Evolutionary conservation across 1,140 invertebrate species (phyloP), one percentile per base, ranked within the genome.

Genomic region (Papilio dardanus): DNA sequence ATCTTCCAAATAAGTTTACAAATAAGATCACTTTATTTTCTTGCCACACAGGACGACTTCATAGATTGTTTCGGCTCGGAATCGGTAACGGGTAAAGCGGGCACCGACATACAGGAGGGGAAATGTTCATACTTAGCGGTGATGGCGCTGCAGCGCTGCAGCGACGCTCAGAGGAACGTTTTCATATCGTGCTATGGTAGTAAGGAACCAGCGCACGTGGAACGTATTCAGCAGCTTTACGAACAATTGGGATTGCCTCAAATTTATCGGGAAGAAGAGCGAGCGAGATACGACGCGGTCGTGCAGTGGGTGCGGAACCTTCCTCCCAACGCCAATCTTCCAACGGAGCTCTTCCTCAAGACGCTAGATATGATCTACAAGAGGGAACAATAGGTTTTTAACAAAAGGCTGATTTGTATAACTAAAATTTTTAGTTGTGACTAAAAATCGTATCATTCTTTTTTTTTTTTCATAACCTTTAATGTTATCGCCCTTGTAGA

Each of bases 41-140:
- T n/a, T n/a, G n/a, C n/a, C n/a, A 79, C 76, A 12, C 78, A 93
- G 95, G 97, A 99, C 91, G 98, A 99, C 87, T 98, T 95, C 87
- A 93, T 99, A 40, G 98, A 99, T 89, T 97, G 96, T 85, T 99
- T 96, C 90, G 97, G 97, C 0, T 95, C 98, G 85, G 93, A 96
- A 31, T 91, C 94, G 14, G 88, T 96, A 1, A 97, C 96, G 6
- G 98, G 97, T 14, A 99, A 99, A 93, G 89, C 95, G n/a, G 97
- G 97, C 0, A 98, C 95, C 0, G 98, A 99, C 84, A 98, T 99
- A 74, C 94, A 96, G 86, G 97, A 98, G 85, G 97, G 97, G 30
- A 99, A 99, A 94, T 99, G 98, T 90, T 95, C 97, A 10, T 99
- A 98, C 98, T 88, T 99, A 12, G 95, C 96, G 2, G 96, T 98